Conservation (phyloP, 2,113 vertebrate species). For the Pao palembangensis region DNA sequence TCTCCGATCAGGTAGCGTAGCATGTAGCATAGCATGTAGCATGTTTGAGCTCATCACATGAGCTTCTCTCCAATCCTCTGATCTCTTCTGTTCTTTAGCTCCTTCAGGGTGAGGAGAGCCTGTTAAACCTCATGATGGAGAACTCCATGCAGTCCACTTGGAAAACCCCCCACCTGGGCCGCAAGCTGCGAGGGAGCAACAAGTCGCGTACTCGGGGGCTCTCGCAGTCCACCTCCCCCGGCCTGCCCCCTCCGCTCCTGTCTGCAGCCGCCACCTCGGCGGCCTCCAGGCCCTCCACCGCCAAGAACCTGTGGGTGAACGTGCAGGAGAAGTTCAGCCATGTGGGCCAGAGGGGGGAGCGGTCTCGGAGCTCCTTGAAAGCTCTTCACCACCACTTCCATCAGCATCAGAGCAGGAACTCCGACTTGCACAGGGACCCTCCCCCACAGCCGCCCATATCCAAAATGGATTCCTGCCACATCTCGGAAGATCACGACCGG, state of each 20-base stretch:
- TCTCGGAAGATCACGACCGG: slow-evolving; percentile 60
- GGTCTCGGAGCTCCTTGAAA: slow-evolving; percentile 45
- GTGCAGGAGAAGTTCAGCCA: slow-evolving; percentile 45
- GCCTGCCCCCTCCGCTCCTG: slow-evolving; percentile 16
- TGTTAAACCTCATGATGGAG: slow-evolving; percentile 96
- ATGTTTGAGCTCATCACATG: too few relatives aligned
- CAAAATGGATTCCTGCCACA: slow-evolving; percentile 80
- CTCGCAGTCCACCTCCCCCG: slow-evolving; percentile 16
- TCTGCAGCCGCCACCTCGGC: slow-evolving; percentile 20
- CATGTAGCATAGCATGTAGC: slow-evolving; percentile 21
- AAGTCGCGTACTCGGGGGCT: slow-evolving; percentile 77
- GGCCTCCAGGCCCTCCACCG: slow-evolving; percentile 37
- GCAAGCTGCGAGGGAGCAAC: slow-evolving; percentile 78
- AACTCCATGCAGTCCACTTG: slow-evolving; percentile 86
- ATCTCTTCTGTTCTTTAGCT: slow-evolving; percentile 65
- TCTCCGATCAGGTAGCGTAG: slow-evolving; percentile 80
- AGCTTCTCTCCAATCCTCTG: not conserved
- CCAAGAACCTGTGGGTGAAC: slow-evolving; percentile 29
- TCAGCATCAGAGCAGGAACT: slow-evolving; percentile 57
- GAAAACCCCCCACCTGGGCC: slow-evolving; percentile 83
- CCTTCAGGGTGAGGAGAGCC: slow-evolving; percentile 88
- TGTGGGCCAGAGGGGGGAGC: slow-evolving; percentile 46
- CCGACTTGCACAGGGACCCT: slow-evolving; percentile 54
- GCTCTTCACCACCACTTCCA: slow-evolving; percentile 47
- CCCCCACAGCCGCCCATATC: slow-evolving; percentile 77